Conservation (phyloP, 2,113 vertebrate genomes). For the Mastomys natalensis region DNA sequence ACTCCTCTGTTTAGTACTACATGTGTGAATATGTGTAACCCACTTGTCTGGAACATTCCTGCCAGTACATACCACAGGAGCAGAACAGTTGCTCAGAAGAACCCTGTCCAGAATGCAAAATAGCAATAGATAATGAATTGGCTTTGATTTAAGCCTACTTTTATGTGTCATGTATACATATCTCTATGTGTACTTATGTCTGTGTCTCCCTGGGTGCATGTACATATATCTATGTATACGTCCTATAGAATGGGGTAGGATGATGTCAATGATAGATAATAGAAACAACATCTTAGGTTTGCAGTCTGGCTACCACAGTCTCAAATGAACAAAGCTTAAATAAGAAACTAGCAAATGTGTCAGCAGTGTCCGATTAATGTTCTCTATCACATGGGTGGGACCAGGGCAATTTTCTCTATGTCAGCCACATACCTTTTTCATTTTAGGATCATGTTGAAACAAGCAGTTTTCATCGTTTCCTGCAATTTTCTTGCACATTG, state of each 20-base stretch:
- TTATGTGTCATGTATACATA: background rate
- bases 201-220: background rate
- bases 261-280: background rate
- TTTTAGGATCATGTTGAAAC: constrained; percentile 58
- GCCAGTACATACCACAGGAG: background rate
- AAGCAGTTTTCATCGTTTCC: constrained; percentile 62
- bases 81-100: background rate
- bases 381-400: background rate
- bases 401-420: background rate
- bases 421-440: constrained; percentile 70
- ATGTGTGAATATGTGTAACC: background rate
- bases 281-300: background rate
- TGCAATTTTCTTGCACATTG: constrained; percentile 74
- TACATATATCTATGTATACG: background rate
- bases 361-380: background rate
- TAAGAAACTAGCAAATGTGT: background rate
- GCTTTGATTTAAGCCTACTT: background rate
- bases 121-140: background rate
- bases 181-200: background rate
- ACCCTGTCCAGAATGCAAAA: background rate
- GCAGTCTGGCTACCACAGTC: background rate
- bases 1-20: background rate
- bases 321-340: background rate
- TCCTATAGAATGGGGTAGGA: background rate
- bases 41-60: background rate